Evolutionary conservation across 1,140 invertebrate species (phyloP).

Genomic region (Leguminivora glycinivorella): DNA sequence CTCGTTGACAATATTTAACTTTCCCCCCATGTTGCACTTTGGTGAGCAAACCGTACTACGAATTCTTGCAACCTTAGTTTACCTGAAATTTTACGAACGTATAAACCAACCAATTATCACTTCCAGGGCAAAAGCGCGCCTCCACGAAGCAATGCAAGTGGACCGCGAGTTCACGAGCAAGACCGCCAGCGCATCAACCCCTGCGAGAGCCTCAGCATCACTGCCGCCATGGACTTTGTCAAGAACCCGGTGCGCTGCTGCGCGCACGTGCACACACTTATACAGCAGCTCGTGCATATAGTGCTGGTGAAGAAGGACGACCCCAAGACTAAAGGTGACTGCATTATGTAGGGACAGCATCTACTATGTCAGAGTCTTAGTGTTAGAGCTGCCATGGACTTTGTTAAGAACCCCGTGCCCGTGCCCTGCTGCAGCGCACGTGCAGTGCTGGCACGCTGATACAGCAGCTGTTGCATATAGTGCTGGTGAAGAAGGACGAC

Average conservation of each 20-base stretch:
- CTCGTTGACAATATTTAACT: no score
- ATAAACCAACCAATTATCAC: no score
- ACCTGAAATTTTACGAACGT: no score
- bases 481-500: slow-evolving; percentile 92
- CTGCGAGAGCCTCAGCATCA: slow-evolving; percentile 91
- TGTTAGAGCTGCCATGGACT: slow-evolving; percentile 93
- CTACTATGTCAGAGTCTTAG: slow-evolving; percentile 91
- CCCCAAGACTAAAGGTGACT: slow-evolving; percentile 89
- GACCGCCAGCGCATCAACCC: slow-evolving; percentile 95
- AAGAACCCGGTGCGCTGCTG: slow-evolving; percentile 98
- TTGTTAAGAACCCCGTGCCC: slow-evolving; percentile 98
- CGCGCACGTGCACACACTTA: slow-evolving; percentile 91
- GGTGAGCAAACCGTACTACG: no score
- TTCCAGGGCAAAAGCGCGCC: slow-evolving; percentile 93
- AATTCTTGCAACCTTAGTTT: no score
- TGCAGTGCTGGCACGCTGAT: slow-evolving; percentile 93
- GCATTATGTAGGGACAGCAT: no score
- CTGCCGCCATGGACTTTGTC: slow-evolving; percentile 95
- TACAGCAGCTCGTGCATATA: slow-evolving; percentile 91
- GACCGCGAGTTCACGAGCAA: slow-evolving; percentile 92
- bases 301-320: slow-evolving; percentile 93
- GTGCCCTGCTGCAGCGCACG: slow-evolving; percentile 94
- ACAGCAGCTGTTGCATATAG: slow-evolving; percentile 90
- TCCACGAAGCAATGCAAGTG: slow-evolving; percentile 96
- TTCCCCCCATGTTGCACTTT: no score